Conservation (phyloP, 2,888 invertebrate genomes). For the Caenorhabditis panamensis region DNA sequence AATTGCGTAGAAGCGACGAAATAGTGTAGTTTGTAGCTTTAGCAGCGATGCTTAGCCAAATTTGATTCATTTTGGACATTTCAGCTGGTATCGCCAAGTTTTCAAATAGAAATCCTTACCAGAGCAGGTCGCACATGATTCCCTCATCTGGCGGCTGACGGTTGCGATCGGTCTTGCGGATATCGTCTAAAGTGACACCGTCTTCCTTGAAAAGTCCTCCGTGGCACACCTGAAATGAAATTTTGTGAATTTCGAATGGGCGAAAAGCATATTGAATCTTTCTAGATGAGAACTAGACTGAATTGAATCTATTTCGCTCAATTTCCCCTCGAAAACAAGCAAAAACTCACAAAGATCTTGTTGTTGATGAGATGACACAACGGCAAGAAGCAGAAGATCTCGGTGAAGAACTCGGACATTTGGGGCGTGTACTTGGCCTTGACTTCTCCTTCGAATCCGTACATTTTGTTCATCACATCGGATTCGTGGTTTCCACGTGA, state of each 20-base stretch:
- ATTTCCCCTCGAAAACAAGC: slow-evolving; percentile 14
- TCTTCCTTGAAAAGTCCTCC: slow-evolving; percentile 97
- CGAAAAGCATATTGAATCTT: too few species aligned
- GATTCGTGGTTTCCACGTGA: slow-evolving; percentile 99
- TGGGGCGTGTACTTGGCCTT: slow-evolving; percentile 92
- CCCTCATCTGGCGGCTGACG: slow-evolving; percentile 98
- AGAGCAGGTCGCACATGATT: slow-evolving; percentile 97
- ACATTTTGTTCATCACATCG: slow-evolving; percentile 96
- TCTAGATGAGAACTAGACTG: background rate
- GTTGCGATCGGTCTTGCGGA: slow-evolving; percentile 91
- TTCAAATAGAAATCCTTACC: slow-evolving; percentile 84
- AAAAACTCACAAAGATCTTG: slow-evolving; percentile 85
- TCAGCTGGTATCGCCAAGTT: background rate
- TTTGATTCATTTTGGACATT: too few species aligned
- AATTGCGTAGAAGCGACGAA: too few species aligned
- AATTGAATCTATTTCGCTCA: slow-evolving; percentile 16
- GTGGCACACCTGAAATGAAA: slow-evolving; percentile 89
- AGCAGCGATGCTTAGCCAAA: too few species aligned
- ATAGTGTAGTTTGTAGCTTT: too few species aligned
- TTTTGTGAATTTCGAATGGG: too few species aligned
- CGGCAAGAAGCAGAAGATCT: slow-evolving; percentile 98
- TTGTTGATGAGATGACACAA: slow-evolving; percentile 95
- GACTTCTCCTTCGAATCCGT: slow-evolving; percentile 99
- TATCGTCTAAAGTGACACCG: slow-evolving; percentile 93
- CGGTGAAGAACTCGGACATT: slow-evolving; percentile 98